Conservation (phyloP, 2,797 vertebrate genomes). For the Melanogrammus aeglefinus region DNA sequence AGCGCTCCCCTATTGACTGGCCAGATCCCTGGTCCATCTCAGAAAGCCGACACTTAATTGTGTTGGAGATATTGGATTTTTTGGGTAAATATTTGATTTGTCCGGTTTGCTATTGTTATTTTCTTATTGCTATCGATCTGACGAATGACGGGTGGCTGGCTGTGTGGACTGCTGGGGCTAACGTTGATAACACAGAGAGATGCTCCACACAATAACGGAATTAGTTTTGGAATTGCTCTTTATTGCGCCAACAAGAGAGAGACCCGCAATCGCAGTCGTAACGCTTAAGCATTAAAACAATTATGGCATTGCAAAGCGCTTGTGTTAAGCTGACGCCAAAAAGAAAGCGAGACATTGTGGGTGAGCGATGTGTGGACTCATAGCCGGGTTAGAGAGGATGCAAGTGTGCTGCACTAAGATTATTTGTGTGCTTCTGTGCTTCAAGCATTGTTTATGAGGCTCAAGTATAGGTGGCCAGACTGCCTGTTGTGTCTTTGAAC, state of each 20-base stretch:
- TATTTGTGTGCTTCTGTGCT: background rate
- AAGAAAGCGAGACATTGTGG: background rate
- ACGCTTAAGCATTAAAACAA: conserved; percentile 20
- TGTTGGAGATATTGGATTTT: conserved; percentile 8
- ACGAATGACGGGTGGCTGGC: conserved; percentile 25
- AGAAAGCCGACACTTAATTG: conserved; percentile 17
- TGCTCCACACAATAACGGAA: conserved; percentile 21
- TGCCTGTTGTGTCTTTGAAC: conserved; percentile 28
- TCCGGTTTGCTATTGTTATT: conserved; percentile 27
- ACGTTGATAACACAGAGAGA: conserved; percentile 19
- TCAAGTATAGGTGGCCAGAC: conserved; percentile 34
- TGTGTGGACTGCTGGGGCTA: conserved; percentile 28
- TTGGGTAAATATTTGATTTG: conserved; percentile 23
- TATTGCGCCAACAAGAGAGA: conserved; percentile 11
- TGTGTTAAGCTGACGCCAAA: background rate
- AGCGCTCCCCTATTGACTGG: background rate
- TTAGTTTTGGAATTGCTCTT: conserved; percentile 28
- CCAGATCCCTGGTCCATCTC: background rate
- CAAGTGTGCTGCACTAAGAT: no score
- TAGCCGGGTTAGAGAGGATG: no score
- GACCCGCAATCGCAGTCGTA: background rate
- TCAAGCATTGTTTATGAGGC: conserved; percentile 37
- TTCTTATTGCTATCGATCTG: conserved; percentile 33
- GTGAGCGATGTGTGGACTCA: background rate
- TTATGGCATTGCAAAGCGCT: background rate